phyloP scores from a whole-genome alignment of 2,888 invertebrate species.

The Acronicta alni region DNA sequence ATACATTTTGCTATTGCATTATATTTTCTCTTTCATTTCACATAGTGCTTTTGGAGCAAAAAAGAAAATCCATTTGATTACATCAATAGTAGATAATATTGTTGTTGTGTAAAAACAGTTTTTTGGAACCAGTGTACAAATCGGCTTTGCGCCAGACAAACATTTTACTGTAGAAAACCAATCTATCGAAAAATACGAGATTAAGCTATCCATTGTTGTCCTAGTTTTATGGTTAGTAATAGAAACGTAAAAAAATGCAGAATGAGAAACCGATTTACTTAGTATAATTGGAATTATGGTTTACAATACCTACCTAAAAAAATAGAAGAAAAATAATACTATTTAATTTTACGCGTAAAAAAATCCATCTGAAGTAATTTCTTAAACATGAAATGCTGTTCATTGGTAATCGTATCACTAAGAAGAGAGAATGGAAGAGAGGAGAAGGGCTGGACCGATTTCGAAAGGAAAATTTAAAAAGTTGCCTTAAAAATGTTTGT shows the following conservation, averaged over 20 bases:
- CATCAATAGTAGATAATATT: slow-evolving; percentile 1
- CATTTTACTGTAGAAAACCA: slow-evolving; percentile 8
- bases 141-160: slow-evolving; percentile 6
- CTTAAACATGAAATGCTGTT: too few relatives aligned
- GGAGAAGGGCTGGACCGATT: too few relatives aligned
- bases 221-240: slow-evolving; percentile 10
- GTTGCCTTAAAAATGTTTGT: too few relatives aligned
- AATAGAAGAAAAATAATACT: too few relatives aligned
- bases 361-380: too few relatives aligned
- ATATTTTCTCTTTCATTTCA: slow-evolving; percentile 4
- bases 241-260: slow-evolving; percentile 2
- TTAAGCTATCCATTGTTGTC: slow-evolving; percentile 20
- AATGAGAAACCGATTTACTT: slow-evolving; percentile 12
- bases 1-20: slow-evolving; percentile 6
- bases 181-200: slow-evolving; percentile 12
- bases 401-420: too few relatives aligned
- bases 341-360: too few relatives aligned
- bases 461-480: too few relatives aligned
- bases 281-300: slow-evolving; percentile 3
- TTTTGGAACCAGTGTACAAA: not conserved
- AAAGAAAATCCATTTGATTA: slow-evolving; percentile 1
- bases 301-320: too few relatives aligned
- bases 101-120: not conserved
- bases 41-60: not conserved
- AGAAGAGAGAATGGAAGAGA: too few relatives aligned